Percentiles rank a stretch among this genome's conserved stretches.
These are phyloP conservation scores for Trogon melanurus DNA, from an alignment of 2,113 vertebrate species.

Conservation along the genomic window DNA sequence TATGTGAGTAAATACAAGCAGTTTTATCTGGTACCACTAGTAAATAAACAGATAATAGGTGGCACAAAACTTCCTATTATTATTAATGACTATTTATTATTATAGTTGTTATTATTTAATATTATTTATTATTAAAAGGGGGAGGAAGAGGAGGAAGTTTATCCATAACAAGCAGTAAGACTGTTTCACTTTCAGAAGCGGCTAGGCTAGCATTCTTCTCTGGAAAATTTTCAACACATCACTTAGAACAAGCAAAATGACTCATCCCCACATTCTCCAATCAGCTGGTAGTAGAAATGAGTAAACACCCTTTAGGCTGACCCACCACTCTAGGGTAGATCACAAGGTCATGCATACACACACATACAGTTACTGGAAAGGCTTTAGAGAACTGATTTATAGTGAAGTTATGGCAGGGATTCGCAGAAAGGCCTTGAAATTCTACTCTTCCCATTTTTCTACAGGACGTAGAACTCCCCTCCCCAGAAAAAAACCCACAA, in stretches of 20 bases:
- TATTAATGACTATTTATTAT: no score
- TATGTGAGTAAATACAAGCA: neutral
- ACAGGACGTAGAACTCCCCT: neutral
- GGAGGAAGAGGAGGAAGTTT: neutral
- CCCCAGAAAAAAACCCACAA: neutral
- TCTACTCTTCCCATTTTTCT: neutral
- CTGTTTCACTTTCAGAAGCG: neutral
- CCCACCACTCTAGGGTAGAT: neutral
- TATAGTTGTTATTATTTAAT: no score
- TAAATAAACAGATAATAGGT: neutral
- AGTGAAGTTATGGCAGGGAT: neutral
- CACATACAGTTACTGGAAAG: neutral
- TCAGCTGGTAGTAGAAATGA: neutral
- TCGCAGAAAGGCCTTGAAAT: neutral
- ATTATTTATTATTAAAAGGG: neutral
- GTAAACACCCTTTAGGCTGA: neutral
- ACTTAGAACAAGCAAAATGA: neutral
- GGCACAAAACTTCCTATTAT: neutral
- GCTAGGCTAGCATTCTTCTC: neutral
- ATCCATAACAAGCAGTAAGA: neutral
- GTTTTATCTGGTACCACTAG: neutral
- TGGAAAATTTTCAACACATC: neutral
- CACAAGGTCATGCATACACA: neutral
- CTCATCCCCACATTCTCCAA: neutral
- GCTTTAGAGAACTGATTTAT: neutral